Evolutionary conservation across 2,888 invertebrate genomes (phyloP).

Genomic region (Therioaphis trifolii): DNA sequence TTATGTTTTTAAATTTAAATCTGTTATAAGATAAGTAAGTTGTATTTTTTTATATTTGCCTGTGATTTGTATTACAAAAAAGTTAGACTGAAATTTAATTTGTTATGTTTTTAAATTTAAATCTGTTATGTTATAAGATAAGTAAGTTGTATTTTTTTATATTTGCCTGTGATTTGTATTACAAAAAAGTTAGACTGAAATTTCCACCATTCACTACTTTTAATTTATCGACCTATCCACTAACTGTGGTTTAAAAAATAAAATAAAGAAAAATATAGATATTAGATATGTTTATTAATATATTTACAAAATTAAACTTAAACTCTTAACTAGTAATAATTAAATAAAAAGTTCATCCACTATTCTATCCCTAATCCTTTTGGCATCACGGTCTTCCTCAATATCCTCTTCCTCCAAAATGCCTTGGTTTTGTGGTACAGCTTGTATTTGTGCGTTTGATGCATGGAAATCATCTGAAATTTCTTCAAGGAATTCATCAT

Average conservation of each 20-base stretch:
- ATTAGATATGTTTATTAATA: not conserved
- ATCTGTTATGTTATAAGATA: not conserved
- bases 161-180: not conserved
- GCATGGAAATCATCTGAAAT: slow-evolving; percentile 14
- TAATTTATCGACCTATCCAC: not conserved
- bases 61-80: slow-evolving; percentile 5
- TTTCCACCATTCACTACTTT: slow-evolving; percentile 3
- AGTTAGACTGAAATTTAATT: slow-evolving; percentile 12
- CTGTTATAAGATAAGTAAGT: not conserved
- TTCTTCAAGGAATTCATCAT: slow-evolving; percentile 26
- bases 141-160: no score
- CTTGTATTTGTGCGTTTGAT: slow-evolving; percentile 12
- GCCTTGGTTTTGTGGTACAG: slow-evolving; percentile 19
- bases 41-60: not conserved
- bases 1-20: no score
- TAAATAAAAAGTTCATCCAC: slow-evolving; percentile 28
- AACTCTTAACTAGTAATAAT: slow-evolving; percentile 5
- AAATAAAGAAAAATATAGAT: not conserved
- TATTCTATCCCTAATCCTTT: slow-evolving; percentile 24
- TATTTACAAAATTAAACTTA: not conserved
- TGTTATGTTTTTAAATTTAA: no score
- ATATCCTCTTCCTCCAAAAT: not conserved
- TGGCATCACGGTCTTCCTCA: not conserved
- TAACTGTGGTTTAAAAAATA: not conserved
- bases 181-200: slow-evolving; percentile 3